A percentile compares a stretch with the other conserved stretches of the same genome.
phyloP scores from a whole-genome alignment of 2,888 invertebrate genomes.

The Caenorhabditis doughertyi region DNA sequence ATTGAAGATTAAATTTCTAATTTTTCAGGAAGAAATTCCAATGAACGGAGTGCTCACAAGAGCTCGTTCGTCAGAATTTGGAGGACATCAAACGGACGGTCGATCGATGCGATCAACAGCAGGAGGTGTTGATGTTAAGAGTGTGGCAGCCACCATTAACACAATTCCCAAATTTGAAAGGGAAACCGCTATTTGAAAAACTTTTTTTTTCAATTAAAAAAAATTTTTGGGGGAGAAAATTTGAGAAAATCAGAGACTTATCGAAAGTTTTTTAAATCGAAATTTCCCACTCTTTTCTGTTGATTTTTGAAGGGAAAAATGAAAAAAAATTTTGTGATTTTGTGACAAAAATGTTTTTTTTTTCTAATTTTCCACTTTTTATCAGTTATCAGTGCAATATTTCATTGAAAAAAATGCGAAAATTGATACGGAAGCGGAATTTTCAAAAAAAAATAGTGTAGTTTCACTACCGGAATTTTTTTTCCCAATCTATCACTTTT shows the following conservation, averaged over 20 bases:
- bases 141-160: constrained; percentile 69
- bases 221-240: background rate
- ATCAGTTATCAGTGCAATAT: background rate
- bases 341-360: no score
- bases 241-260: background rate
- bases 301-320: background rate
- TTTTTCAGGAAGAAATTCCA: constrained; percentile 30
- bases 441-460: no score
- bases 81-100: constrained; percentile 15
- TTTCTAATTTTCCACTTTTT: no score
- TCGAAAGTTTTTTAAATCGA: background rate
- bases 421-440: no score
- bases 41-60: constrained; percentile 28
- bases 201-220: constrained; percentile 3
- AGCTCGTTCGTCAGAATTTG: constrained; percentile 27
- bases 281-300: background rate
- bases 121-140: constrained; percentile 36
- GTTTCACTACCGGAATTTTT: no score
- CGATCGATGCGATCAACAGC: constrained; percentile 30
- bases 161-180: constrained; percentile 75
- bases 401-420: no score
- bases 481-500: no score
- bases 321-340: background rate
- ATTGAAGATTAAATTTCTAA: no score
- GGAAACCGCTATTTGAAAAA: constrained; percentile 81